These are phyloP conservation scores for Catostylus mosaicus DNA, from an alignment of 30 jellyfish, hydroid and myxozoan genomes.

Conservation along the genomic window DNA sequence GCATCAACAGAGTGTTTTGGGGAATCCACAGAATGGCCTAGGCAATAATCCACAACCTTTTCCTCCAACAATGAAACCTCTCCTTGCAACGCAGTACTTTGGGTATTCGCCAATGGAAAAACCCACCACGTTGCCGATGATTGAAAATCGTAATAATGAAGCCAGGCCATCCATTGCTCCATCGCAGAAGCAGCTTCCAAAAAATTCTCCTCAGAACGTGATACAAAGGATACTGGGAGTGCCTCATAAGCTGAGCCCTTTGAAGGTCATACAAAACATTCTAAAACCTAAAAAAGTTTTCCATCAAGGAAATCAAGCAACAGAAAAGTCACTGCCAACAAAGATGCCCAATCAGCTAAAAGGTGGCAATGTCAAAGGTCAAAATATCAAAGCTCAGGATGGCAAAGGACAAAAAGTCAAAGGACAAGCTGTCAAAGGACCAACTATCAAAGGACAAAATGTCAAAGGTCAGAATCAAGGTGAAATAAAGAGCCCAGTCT, in stretches of 20 bases:
- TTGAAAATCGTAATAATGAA: background rate
- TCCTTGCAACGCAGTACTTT: conserved; percentile 2
- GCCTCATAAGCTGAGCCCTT: conserved; percentile 21
- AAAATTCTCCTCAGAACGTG: conserved; percentile 5
- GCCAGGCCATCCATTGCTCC: conserved; percentile 22
- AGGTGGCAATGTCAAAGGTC: background rate
- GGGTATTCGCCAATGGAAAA: conserved; percentile 27
- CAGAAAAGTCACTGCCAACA: background rate
- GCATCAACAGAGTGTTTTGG: background rate
- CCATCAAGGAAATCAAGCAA: background rate
- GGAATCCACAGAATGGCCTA: background rate
- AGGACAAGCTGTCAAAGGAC: background rate
- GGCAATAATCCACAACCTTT: conserved; percentile 7
- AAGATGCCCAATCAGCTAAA: background rate
- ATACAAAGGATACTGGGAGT: conserved; percentile 36
- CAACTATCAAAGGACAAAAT: too few species aligned
- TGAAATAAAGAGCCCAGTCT: background rate
- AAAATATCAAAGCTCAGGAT: background rate
- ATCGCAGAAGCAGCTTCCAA: background rate
- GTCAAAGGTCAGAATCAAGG: background rate
- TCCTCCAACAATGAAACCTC: conserved; percentile 8
- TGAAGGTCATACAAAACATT: conserved; percentile 18
- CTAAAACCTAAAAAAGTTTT: conserved; percentile 3
- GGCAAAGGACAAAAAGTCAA: background rate
- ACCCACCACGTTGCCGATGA: conserved; percentile 1